Percentiles rank a stretch among this genome's conserved stretches.
phyloP scores from a whole-genome alignment of 2,113 vertebrate genomes.

The Psettodes erumei region DNA sequence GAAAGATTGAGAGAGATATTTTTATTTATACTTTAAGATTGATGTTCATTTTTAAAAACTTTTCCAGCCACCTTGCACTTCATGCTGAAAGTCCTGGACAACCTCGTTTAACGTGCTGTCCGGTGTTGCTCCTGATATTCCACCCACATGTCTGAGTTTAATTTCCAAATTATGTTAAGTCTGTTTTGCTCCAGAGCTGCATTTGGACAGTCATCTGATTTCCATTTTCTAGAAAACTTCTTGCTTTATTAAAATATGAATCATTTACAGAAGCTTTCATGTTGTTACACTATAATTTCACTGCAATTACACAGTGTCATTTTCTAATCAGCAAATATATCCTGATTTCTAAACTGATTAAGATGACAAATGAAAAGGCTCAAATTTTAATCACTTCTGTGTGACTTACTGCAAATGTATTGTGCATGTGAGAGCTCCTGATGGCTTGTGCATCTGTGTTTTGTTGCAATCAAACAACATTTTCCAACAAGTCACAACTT shows the following conservation, averaged over 20 bases:
- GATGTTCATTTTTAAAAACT: too few relatives aligned
- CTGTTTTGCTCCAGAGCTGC: slow-evolving; percentile 53
- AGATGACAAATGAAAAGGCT: not conserved
- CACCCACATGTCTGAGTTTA: slow-evolving; percentile 66
- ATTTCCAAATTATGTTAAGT: slow-evolving; percentile 71
- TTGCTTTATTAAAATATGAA: slow-evolving; percentile 7
- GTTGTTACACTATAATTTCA: not conserved
- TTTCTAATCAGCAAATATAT: not conserved
- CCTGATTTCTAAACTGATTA: not conserved
- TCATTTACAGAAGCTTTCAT: not conserved
- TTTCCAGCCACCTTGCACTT: not conserved
- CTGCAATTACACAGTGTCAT: not conserved
- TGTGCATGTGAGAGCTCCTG: not conserved
- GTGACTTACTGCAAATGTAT: not conserved
- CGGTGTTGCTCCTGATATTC: slow-evolving; percentile 54
- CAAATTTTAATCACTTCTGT: not conserved
- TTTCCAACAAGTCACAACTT: not conserved
- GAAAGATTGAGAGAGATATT: not conserved
- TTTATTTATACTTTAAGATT: not conserved
- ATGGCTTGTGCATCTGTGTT: not conserved
- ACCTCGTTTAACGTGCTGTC: not conserved
- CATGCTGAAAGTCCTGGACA: not conserved
- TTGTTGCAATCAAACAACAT: not conserved
- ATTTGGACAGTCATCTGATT: slow-evolving; percentile 75
- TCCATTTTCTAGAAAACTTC: slow-evolving; percentile 39